Conservation (phyloP, 2,113 vertebrate genomes). For the Planiliza haematocheilus region DNA sequence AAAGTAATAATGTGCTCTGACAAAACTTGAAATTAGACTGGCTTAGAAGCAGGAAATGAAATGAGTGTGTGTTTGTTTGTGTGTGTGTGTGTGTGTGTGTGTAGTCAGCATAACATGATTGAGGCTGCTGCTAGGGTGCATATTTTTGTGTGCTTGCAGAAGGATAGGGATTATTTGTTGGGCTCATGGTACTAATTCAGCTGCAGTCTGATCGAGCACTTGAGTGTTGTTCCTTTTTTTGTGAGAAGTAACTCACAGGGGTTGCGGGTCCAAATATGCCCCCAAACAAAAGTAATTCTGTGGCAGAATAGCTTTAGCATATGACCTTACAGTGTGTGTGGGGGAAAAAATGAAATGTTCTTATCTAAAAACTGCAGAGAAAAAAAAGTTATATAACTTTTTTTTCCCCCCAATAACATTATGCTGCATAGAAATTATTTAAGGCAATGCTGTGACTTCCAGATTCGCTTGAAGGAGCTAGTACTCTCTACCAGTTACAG, state of each 20-base stretch:
- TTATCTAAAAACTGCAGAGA: too few species aligned
- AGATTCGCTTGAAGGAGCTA: too few species aligned
- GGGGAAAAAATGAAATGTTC: neutral
- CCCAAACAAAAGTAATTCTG: neutral
- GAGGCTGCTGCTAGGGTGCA: slow-evolving; percentile 25
- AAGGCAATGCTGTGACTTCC: too few species aligned
- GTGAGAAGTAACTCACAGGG: neutral
- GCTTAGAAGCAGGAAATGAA: slow-evolving; percentile 67
- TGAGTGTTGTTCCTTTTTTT: neutral
- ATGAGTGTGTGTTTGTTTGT: slow-evolving; percentile 35
- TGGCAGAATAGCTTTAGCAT: slow-evolving; percentile 1
- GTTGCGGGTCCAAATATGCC: neutral
- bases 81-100: slow-evolving; percentile 35
- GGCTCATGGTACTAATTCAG: slow-evolving; percentile 45
- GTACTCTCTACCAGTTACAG: too few species aligned
- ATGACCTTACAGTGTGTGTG: neutral
- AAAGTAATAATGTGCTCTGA: slow-evolving; percentile 69
- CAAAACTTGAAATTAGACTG: slow-evolving; percentile 67
- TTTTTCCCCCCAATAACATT: too few species aligned
- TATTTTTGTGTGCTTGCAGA: slow-evolving; percentile 46
- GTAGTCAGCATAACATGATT: slow-evolving; percentile 46
- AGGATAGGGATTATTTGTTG: slow-evolving; percentile 37
- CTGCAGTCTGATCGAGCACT: slow-evolving; percentile 42
- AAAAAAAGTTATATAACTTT: too few species aligned
- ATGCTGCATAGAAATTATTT: too few species aligned